phyloP scores from a whole-genome alignment of 2,797 vertebrate species.

The Dromococcyx pavoninus region DNA sequence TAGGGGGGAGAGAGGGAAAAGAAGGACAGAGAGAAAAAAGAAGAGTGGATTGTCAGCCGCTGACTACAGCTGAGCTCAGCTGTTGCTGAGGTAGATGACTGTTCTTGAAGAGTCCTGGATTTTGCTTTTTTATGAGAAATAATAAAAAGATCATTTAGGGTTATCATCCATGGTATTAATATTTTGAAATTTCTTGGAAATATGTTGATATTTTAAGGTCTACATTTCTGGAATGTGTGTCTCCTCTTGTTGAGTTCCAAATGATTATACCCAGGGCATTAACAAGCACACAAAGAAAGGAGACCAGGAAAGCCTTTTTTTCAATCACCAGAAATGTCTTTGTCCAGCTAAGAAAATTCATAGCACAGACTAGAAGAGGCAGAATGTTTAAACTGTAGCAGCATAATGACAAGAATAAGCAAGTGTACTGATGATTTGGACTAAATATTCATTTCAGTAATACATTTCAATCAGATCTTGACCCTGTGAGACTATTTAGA shows the following conservation, averaged over 20 bases:
- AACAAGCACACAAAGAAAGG: background rate
- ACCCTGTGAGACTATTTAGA: background rate
- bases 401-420: constrained; percentile 47
- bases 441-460: background rate
- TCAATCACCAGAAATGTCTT: constrained; percentile 66
- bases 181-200: constrained; percentile 46
- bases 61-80: background rate
- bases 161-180: background rate
- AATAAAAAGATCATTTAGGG: constrained; percentile 39
- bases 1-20: background rate
- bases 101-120: background rate
- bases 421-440: background rate
- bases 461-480: constrained; percentile 16
- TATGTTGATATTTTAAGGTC: background rate
- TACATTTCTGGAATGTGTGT: background rate
- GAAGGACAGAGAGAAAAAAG: background rate
- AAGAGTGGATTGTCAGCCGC: background rate
- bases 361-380: constrained; percentile 50
- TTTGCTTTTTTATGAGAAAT: background rate
- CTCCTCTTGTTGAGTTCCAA: background rate
- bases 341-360: constrained; percentile 68
- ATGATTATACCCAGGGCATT: background rate
- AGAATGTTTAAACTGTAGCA: constrained; percentile 42
- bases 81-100: background rate
- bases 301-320: constrained; percentile 57